Conservation (phyloP, 1,140 invertebrate species). For the Scaptomyza graminum region DNA sequence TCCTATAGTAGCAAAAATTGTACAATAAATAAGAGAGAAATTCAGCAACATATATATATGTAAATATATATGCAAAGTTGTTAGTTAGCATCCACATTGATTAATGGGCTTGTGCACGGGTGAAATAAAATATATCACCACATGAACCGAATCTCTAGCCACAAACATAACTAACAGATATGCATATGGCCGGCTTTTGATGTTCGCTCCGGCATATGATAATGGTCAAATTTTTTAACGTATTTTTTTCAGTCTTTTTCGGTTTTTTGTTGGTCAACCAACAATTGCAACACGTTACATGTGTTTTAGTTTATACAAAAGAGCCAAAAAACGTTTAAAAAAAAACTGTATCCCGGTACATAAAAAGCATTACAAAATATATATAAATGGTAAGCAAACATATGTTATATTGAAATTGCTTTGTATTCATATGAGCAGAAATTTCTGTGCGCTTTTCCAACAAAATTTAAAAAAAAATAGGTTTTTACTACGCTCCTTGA, state of each 20-base stretch:
- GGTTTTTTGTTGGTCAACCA: too few relatives aligned
- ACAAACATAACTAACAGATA: slow-evolving; percentile 38
- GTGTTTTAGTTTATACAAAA: too few relatives aligned
- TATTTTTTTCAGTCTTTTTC: slow-evolving; percentile 20
- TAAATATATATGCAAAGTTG: slow-evolving; percentile 46
- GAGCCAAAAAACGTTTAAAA: background rate
- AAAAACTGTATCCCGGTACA: background rate
- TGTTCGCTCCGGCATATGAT: slow-evolving; percentile 38
- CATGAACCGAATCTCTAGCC: slow-evolving; percentile 38
- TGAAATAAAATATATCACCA: slow-evolving; percentile 43
- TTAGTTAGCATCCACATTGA: too few relatives aligned
- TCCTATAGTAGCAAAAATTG: background rate
- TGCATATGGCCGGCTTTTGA: slow-evolving; percentile 37
- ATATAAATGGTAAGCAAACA: too few relatives aligned
- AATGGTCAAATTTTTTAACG: slow-evolving; percentile 48
- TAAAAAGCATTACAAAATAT: too few relatives aligned
- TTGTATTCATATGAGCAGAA: too few relatives aligned
- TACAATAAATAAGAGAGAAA: slow-evolving; percentile 43
- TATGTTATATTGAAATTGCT: background rate
- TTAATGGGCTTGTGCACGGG: too few relatives aligned
- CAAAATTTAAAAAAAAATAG: too few relatives aligned
- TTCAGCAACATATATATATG: slow-evolving; percentile 5
- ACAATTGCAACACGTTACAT: background rate
- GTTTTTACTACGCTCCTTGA: too few relatives aligned
- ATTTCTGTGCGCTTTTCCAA: too few relatives aligned